Evolutionary conservation across 2,113 vertebrate genomes (phyloP).

Genomic region (Pseudolaguvia tuberculata): DNA sequence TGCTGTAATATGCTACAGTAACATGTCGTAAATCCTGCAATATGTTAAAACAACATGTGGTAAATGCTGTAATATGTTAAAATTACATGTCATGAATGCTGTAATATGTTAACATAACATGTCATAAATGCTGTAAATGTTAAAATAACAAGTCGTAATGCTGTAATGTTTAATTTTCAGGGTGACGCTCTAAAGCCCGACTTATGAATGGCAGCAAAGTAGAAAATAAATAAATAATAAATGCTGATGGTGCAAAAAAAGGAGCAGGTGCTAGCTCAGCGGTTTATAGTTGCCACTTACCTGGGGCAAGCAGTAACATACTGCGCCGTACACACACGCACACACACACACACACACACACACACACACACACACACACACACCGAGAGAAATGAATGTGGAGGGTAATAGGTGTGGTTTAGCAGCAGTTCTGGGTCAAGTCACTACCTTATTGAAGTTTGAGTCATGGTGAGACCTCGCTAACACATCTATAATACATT

Average conservation of each 20-base stretch:
- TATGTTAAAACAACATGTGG: no score
- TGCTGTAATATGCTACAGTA: no score
- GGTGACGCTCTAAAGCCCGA: conserved; percentile 14
- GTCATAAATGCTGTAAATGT: no score
- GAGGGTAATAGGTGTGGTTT: conserved; percentile 62
- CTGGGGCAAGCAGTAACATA: conserved; percentile 60
- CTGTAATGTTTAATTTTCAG: neutral
- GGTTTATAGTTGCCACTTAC: conserved; percentile 52
- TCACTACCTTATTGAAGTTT: conserved; percentile 58
- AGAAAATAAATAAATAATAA: conserved; percentile 59
- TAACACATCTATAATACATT: conserved; percentile 51
- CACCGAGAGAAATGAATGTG: conserved; percentile 47
- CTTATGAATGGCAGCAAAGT: conserved; percentile 55
- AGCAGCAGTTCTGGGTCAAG: conserved; percentile 65
- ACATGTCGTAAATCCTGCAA: no score
- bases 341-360: conserved; percentile 9
- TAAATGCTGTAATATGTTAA: no score
- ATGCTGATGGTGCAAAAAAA: conserved; percentile 64
- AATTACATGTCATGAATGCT: no score
- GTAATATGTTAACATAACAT: no score
- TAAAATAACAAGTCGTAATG: no score
- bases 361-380: conserved; percentile 8
- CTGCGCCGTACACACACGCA: conserved; percentile 34
- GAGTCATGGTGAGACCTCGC: conserved; percentile 48
- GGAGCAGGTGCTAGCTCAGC: conserved; percentile 64